phyloP scores from a whole-genome alignment of 2,113 vertebrate species.

The Caracal caracal region DNA sequence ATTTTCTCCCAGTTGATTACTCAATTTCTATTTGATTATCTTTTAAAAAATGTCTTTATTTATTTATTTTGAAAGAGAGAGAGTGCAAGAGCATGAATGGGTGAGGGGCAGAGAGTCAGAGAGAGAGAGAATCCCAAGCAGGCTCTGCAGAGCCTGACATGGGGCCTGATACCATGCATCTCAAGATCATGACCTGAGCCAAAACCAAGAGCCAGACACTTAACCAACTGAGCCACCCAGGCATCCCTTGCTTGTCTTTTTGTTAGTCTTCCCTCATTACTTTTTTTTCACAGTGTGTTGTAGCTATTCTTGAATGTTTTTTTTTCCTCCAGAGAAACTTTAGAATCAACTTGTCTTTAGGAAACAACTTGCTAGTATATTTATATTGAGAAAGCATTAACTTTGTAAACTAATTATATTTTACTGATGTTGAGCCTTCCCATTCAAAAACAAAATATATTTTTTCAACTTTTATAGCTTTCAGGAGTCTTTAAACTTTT shows the following conservation, averaged over 20 bases:
- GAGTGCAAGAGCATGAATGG: no score
- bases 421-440: background rate
- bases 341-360: background rate
- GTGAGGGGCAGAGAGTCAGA: no score
- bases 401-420: background rate
- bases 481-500: conserved; percentile 2
- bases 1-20: conserved; percentile 1
- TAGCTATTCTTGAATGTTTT: background rate
- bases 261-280: background rate
- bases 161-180: no score
- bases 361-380: background rate
- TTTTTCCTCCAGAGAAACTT: background rate
- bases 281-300: background rate
- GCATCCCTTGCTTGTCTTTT: background rate
- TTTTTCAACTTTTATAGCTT: background rate
- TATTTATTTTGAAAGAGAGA: background rate
- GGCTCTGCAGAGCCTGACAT: no score
- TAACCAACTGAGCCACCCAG: no score
- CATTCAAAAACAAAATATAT: background rate
- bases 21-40: background rate
- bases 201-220: no score
- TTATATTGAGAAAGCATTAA: background rate
- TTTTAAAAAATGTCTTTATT: background rate
- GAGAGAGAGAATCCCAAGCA: no score
- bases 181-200: no score